Evolutionary conservation across 2,888 invertebrate genomes (phyloP), one percentile per base, ranked within the genome.

Genomic region (Orthonevra nobilis): DNA sequence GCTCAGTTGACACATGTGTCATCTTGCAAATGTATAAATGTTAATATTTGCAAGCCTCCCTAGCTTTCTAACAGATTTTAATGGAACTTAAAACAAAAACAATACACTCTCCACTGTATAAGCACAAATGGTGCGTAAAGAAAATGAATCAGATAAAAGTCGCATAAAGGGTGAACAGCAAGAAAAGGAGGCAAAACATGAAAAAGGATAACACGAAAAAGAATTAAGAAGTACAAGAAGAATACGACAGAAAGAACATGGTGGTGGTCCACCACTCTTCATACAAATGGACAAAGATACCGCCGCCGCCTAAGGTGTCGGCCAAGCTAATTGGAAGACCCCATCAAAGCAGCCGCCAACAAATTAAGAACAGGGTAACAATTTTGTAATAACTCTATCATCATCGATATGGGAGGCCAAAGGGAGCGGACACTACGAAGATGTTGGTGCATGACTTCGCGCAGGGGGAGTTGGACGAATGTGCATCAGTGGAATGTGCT

Each of bases 311-410:
- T 83, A 81, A 84, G 84, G 84, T 84, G 84, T 84, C 84, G 84
- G 84, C 81, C 82, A 82, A 84, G 83, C 83, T 84, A 84, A 84
- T 84, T 84, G 84, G 84, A 84, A 84, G 84, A 84, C 82, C 81
- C 82, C 79, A 73, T 84, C 84, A 84, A 84, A 84, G 83, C 60
- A 60, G 82, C 84, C 84, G 83, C 83, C 83, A 85, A 83, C 83
- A 83, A 83, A 83, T 84, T 83, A 83, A 84, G 83, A 83, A 81
- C 82, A 75, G 83, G 79, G 82, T 82, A 82, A 83, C 82, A 85
- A 85, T 87, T 86, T 84, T 85, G 87, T 88, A 87, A 87, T 88
- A 87, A 87, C 87, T 87, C 84, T 85, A 85, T 87, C 87, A 86
- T 87, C 87, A 86, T 85, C 88, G 86, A 85, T 86, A 87, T 88